Evolutionary conservation across 2,888 invertebrate genomes (phyloP).

Genomic region (Apamea crenata): DNA sequence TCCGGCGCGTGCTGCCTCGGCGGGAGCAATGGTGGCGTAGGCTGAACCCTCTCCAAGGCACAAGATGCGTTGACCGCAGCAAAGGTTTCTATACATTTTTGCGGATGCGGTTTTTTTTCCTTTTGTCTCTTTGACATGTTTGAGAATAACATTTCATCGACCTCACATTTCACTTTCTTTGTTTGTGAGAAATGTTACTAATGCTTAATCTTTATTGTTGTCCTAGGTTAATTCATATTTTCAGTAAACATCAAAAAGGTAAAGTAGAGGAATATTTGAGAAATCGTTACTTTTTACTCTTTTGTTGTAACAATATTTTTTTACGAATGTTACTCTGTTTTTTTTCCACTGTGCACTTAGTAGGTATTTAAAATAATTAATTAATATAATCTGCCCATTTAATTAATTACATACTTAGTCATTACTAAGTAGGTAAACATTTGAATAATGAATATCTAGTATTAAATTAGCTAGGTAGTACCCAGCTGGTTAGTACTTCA

Average conservation of each 20-base stretch:
- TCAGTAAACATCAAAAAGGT: not conserved
- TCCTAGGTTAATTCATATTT: not conserved
- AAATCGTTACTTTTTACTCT: not conserved
- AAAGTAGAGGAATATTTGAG: not conserved
- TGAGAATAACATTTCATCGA: constrained; percentile 23
- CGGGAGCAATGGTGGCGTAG: constrained; percentile 79
- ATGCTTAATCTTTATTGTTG: not conserved
- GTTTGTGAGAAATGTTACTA: constrained; percentile 15
- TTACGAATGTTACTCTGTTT: not conserved
- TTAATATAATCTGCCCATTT: not conserved
- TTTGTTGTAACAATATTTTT: not conserved
- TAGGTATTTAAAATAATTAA: not conserved
- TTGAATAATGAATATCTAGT: constrained; percentile 15
- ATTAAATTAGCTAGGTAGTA: not conserved
- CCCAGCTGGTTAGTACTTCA: not conserved
- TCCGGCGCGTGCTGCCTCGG: constrained; percentile 78
- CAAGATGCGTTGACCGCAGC: constrained; percentile 75
- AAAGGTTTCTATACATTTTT: constrained; percentile 61
- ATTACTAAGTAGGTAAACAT: not conserved
- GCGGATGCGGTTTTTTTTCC: constrained; percentile 56
- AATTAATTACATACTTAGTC: constrained; percentile 11
- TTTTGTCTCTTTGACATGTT: constrained; percentile 48
- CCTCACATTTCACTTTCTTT: constrained; percentile 54
- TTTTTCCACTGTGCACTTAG: not conserved
- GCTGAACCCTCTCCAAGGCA: constrained; percentile 73